A percentile compares a stretch with the other conserved stretches of the same genome.
Evolutionary conservation across 2,888 invertebrate species (phyloP).

Genomic region (Ornithoptera alexandrae): DNA sequence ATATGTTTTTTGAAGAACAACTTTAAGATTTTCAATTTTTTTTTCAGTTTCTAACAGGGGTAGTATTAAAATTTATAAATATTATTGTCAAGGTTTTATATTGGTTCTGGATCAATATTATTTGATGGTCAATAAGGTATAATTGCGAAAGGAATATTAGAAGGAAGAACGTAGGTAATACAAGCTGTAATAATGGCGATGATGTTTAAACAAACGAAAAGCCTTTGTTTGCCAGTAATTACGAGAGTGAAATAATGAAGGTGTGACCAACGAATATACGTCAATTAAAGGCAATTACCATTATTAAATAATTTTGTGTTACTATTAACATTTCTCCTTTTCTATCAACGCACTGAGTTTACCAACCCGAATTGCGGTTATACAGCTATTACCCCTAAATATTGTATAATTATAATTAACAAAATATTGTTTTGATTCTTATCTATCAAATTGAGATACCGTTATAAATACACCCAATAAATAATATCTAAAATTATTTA

Average conservation of each 20-base stretch:
- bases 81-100: neutral
- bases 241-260: constrained; percentile 73
- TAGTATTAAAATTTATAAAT: neutral
- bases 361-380: too few relatives aligned
- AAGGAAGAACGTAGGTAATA: neutral
- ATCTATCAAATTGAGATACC: neutral
- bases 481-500: constrained; percentile 6
- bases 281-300: constrained; percentile 64
- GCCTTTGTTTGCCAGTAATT: constrained; percentile 76
- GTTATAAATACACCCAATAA: constrained; percentile 1
- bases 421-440: neutral
- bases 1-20: too few relatives aligned
- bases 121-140: neutral
- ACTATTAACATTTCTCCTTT: neutral
- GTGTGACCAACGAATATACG: constrained; percentile 62
- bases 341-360: neutral
- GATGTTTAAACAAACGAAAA: constrained; percentile 60
- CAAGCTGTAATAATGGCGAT: constrained; percentile 47
- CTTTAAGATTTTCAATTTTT: too few relatives aligned
- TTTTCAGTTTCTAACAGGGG: neutral
- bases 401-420: neutral
- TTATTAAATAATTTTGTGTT: constrained; percentile 22
- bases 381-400: too few relatives aligned
- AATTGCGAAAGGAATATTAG: neutral
- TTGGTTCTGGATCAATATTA: neutral